phyloP scores from a whole-genome alignment of 2,888 invertebrate species.

The Pheosia tremula region DNA sequence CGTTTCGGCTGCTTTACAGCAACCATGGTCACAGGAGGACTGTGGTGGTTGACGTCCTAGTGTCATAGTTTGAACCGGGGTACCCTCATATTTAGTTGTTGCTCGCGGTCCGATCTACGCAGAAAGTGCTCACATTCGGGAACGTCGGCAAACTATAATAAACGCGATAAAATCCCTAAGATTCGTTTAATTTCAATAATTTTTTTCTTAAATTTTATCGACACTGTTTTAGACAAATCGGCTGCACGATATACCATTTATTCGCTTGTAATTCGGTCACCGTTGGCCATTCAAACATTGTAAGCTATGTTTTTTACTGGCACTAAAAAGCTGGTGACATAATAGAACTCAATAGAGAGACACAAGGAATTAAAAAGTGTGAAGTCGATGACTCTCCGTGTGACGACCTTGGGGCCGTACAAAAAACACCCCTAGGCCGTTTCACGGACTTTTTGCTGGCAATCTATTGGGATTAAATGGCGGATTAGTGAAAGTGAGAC shows the following conservation, averaged over 20 bases:
- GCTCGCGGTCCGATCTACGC: too few relatives aligned
- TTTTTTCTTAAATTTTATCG: too few relatives aligned
- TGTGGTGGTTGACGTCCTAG: too few relatives aligned
- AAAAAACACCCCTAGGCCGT: constrained; percentile 15
- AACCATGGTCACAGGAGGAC: too few relatives aligned
- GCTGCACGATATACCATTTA: not conserved
- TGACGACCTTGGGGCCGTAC: constrained; percentile 12
- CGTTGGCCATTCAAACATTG: not conserved
- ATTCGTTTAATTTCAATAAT: too few relatives aligned
- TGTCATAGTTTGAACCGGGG: too few relatives aligned
- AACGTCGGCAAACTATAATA: too few relatives aligned
- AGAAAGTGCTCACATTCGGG: too few relatives aligned
- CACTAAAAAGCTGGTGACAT: constrained; percentile 2
- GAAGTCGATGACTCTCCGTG: constrained; percentile 27
- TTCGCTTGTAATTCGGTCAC: not conserved
- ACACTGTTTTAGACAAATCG: too few relatives aligned
- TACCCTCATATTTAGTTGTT: too few relatives aligned
- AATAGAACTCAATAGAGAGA: constrained; percentile 1
- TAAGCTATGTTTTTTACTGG: not conserved
- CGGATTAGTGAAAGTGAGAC: constrained; percentile 2
- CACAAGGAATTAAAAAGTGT: constrained; percentile 5
- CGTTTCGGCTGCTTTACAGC: too few relatives aligned
- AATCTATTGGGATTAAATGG: not conserved
- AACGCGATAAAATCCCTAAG: too few relatives aligned
- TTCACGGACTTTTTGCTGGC: not conserved